Conservation (phyloP, 2,113 vertebrate species). For the Neotragus moschatus region DNA sequence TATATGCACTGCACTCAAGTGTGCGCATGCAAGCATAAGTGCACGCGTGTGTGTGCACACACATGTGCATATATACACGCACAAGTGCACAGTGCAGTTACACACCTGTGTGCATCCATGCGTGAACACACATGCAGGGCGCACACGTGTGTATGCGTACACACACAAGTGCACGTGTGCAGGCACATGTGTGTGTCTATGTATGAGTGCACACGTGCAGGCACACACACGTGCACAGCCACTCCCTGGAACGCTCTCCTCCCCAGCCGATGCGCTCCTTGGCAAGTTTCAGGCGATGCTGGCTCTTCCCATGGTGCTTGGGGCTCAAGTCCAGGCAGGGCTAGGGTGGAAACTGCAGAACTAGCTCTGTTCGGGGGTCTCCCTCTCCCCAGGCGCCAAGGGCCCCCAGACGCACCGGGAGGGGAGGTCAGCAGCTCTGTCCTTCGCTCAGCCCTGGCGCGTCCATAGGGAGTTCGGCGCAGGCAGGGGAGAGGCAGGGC, state of each 20-base stretch:
- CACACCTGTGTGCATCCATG: rapidly evolving
- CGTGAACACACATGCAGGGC: rapidly evolving
- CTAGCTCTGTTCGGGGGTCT: rapidly evolving
- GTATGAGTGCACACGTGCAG: rapidly evolving
- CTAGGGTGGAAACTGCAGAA: rapidly evolving
- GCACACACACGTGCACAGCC: not conserved
- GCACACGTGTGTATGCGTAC: rapidly evolving
- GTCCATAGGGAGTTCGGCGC: rapidly evolving
- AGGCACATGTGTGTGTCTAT: too few species aligned
- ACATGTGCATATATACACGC: rapidly evolving
- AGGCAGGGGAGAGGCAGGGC: not conserved
- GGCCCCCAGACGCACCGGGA: rapidly evolving
- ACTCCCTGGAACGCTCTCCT: rapidly evolving
- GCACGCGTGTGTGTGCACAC: rapidly evolving
- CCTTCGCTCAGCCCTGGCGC: rapidly evolving
- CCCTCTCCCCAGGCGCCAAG: not conserved
- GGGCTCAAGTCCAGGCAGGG: rapidly evolving
- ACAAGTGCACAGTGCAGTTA: rapidly evolving
- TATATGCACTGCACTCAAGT: rapidly evolving
- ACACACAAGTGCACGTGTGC: not conserved
- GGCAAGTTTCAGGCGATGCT: rapidly evolving
- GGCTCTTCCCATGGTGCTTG: rapidly evolving
- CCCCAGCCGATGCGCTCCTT: rapidly evolving
- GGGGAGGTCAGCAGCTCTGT: not conserved
- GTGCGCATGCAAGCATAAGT: rapidly evolving